Evolutionary conservation across 2,888 invertebrate species (phyloP), one percentile per base, ranked within the genome.

Genomic region (Ochropleura plecta): DNA sequence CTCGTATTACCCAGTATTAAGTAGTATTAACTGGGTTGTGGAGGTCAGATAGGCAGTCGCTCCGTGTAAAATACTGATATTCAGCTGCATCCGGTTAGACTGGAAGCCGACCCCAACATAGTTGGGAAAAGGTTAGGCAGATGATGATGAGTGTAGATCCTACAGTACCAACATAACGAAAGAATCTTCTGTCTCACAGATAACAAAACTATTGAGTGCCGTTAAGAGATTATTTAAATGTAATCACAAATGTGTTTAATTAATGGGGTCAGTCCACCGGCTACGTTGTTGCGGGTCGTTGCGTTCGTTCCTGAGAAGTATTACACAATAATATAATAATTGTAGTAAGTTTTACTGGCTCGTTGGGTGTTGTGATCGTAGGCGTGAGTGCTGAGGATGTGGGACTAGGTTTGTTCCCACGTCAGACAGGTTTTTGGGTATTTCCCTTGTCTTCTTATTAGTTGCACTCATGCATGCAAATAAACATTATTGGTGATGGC

Each of bases 201-300:
- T 71, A 83, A 66, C 53, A 72, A 79, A 79, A 75, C 67, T 30
- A 75, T 79, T 64, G 62, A 84, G 70, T 60, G 70, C 63, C 69
- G 84, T 70, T 76, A 72, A 3, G 14, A 72, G 60, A 73, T 69
- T 74, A 83, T 84, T 76, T 81, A 64, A 80, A 84, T 72, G 76
- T 82, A 82, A 82, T 82, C 84, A 65, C 67, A 44, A 82, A 76
- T 77, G 70, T 75, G 70, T 81, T 71, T 83, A 87, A 87, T 87
- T 65, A 87, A 82, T 72, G 84, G 73, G 86, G 80, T 73, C 84
- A 87, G 66, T 87, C 66, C 78, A 77, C 84, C 76, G 70, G 46
- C 44, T 7, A 86, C 77, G 60, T 1, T 8, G 86, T 78, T 64
- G 71, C 83, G 81, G 80, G 72, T 77, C 76, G 76, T 49, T 71